Conservation (phyloP, 92 coral and sea anemone genomes). For the Epizoanthus scotinus region DNA sequence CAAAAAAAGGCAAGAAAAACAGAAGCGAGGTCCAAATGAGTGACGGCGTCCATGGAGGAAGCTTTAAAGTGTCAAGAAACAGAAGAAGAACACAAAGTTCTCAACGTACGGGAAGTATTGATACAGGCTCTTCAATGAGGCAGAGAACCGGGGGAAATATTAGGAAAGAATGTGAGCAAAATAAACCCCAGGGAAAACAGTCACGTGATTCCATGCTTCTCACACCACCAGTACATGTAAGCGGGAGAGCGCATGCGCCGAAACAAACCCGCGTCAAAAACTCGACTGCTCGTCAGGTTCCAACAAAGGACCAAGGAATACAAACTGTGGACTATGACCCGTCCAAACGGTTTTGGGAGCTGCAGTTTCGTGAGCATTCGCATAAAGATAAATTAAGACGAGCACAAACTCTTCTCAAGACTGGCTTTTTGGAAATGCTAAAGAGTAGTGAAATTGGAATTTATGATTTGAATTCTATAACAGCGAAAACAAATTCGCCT, state of each 20-base stretch:
- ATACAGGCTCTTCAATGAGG: not conserved
- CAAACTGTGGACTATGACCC: constrained; percentile 12
- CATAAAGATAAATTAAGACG: not conserved
- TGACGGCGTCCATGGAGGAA: not conserved
- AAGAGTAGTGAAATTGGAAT: constrained; percentile 71
- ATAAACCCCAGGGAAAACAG: not conserved
- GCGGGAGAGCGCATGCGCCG: not conserved
- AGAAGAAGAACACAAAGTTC: not conserved
- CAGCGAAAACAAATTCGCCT: constrained; percentile 49
- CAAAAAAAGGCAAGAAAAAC: not conserved
- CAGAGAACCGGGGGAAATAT: not conserved
- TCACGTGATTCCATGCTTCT: not conserved
- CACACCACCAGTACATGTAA: not conserved
- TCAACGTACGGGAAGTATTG: not conserved
- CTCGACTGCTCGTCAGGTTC: not conserved
- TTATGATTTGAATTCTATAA: constrained; percentile 59
- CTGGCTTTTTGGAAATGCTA: constrained; percentile 73
- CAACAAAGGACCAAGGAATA: not conserved
- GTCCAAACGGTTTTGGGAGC: constrained; percentile 20
- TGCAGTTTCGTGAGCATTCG: not conserved
- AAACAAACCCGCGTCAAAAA: not conserved
- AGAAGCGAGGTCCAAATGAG: constrained; percentile 11
- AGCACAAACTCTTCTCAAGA: constrained; percentile 28
- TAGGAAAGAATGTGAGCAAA: not conserved
- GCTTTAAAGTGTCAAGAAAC: constrained; percentile 11